Base-by-base conservation (phyloP, 2,113 vertebrate species). In the Poeciliopsis prolifica region DNA sequence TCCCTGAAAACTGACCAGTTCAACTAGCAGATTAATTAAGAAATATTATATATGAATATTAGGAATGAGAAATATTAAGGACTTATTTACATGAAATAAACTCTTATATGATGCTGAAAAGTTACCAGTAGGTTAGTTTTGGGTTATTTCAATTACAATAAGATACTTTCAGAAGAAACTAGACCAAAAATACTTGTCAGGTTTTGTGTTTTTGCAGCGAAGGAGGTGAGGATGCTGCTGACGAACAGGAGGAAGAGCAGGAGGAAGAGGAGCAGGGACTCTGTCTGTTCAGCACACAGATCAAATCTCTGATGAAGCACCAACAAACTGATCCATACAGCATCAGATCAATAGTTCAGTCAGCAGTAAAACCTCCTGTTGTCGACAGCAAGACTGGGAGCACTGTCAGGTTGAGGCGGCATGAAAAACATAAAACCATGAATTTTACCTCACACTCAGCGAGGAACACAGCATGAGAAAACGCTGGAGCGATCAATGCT, bases 221-320 rank as follows among this genome's bases (percentile, higher is more conserved):
- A 67, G 19, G 19, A 77, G 64, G 67, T 69, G 75, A 72, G 29
- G 73, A 80, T 79, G 51, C 31, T 80, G 74, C 81, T 77, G 78
- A 82, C 75, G 77, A n/a, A 48, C 40, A 68, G 68, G 65, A 72
- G 71, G 31, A 81, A n/a, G 70, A 63, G 10, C 35, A 73, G 70
- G 74, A 78, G 80, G 58, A 77, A 33, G 44, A 48, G 5, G 44
- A 42, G 35, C 29, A 81, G 24, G 69, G 58, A 29, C 65, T 71
- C 44, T 63, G 65, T 54, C 65, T 61, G 51, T 77, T 87, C 89
- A 85, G 87, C 83, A 79, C 70, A 51, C 78, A 87, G 78, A 84
- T 73, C 30, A 73, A 68, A 84, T 74, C 77, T 75, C 70, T 17
- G 65, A 78, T 48, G 65, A 83, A 68, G 62, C 74, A 37, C 72